Conservation (phyloP, 2,888 invertebrate genomes). For the Chloromyia formosa region DNA sequence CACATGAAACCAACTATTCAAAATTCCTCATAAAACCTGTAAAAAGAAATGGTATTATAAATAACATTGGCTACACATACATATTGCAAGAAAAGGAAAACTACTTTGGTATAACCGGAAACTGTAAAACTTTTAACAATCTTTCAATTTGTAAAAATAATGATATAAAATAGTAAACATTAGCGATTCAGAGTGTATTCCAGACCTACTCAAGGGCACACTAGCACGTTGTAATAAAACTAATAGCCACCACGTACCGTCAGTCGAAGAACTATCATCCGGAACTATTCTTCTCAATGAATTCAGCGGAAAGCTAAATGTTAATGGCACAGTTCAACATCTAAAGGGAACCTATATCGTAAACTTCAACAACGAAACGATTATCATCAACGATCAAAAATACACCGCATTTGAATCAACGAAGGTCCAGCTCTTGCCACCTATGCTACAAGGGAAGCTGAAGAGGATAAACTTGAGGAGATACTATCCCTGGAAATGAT, state of each 20-base stretch:
- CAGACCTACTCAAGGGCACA: background rate
- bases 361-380: background rate
- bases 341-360: background rate
- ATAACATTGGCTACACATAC: no score
- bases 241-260: constrained; percentile 1
- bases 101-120: background rate
- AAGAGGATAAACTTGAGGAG: no score
- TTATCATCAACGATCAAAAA: background rate
- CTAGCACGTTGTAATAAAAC: constrained; percentile 7
- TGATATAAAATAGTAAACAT: background rate
- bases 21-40: no score
- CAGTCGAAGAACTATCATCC: constrained; percentile 2
- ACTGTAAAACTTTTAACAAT: background rate
- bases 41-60: no score
- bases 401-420: constrained; percentile 1
- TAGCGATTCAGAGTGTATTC: constrained; percentile 6
- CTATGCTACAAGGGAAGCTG: no score
- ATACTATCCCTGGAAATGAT: no score
- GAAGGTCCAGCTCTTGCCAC: constrained; percentile 9
- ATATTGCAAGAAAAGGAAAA: no score
- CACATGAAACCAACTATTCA: no score
- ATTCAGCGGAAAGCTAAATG: background rate
- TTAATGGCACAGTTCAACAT: background rate
- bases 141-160: background rate
- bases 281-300: no score